Evolutionary conservation across 2,888 invertebrate species (phyloP), one percentile per base, ranked within the genome.

Genomic region (Pherbina coryleti): DNA sequence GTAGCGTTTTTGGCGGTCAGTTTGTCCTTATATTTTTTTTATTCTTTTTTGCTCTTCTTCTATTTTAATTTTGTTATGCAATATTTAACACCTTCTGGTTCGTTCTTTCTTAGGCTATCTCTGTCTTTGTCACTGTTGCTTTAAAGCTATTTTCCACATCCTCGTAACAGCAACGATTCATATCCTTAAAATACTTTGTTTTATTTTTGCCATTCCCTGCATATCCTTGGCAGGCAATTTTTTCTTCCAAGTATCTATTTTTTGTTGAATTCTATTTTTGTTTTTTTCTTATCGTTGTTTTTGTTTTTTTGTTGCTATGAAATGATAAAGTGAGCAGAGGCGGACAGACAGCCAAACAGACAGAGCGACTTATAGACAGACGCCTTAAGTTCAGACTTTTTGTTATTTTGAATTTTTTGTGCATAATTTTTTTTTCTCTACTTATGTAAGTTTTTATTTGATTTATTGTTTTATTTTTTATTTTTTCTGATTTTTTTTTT

Each of bases 141-240:
- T 66, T 66, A 14, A 19, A 17, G 8, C 34, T 17, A 64, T 22
- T 67, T 44, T 44, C 44, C 25, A 22, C 25, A 55, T 44, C n/a
- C 9, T 44, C 37, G 11, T 37, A 60, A 22, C 19, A 25, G 31
- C 49, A 22, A 44, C 22, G 67, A 67, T 60, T 60, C 37, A 44
- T 73, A 22, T 9, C 60, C 28, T 67, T 22, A 34, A 67, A 67
- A 67, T 64, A n/a, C 34, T 44, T 37, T 73, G 22, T 19, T 73
- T 34, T 60, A 44, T 57, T 60, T 37, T 60, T 31, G 19, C 22
- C 9, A 14, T 49, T 71, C n/a, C 55, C 70, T 34, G 17, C 55
- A 17, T 55, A 22, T 55, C 55, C 28, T 28, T 60, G 44, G 14
- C 44, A 44, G 44, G 44, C 44, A 44, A 31, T 44, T 25, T 60